phyloP scores from a whole-genome alignment of 2,888 invertebrate species.

The Artemia sinica region DNA sequence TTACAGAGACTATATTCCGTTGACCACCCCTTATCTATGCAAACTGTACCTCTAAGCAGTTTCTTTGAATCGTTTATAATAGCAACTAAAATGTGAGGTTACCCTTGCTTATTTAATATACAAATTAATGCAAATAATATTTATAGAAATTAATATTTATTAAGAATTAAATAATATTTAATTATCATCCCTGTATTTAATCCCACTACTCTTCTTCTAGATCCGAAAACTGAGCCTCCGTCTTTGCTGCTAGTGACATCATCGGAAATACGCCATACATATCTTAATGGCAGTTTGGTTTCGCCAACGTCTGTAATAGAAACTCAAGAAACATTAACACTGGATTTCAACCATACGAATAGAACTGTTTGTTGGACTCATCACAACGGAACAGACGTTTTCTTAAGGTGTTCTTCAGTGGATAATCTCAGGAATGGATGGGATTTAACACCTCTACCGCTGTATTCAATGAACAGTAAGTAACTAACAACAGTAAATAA shows the following conservation, averaged over 20 bases:
- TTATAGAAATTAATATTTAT: too few relatives aligned
- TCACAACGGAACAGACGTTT: constrained; percentile 34
- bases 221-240: constrained; percentile 43
- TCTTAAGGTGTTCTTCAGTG: constrained; percentile 47
- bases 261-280: constrained; percentile 44
- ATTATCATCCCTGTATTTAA: too few relatives aligned
- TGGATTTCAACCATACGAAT: constrained; percentile 50
- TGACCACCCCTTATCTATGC: too few relatives aligned
- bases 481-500: constrained; percentile 39
- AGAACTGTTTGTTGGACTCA: constrained; percentile 52
- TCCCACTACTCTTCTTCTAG: constrained; percentile 33
- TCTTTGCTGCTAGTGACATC: constrained; percentile 51
- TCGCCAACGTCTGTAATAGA: constrained; percentile 31
- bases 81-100: too few relatives aligned
- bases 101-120: too few relatives aligned
- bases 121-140: too few relatives aligned
- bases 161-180: too few relatives aligned
- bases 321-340: constrained; percentile 31
- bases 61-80: too few relatives aligned
- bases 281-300: constrained; percentile 37
- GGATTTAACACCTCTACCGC: constrained; percentile 41
- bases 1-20: too few relatives aligned
- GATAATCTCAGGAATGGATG: constrained; percentile 44
- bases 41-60: too few relatives aligned
- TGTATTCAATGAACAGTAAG: constrained; percentile 47